phyloP scores from a whole-genome alignment of 2,888 invertebrate genomes.

The Rotaria macrura region DNA sequence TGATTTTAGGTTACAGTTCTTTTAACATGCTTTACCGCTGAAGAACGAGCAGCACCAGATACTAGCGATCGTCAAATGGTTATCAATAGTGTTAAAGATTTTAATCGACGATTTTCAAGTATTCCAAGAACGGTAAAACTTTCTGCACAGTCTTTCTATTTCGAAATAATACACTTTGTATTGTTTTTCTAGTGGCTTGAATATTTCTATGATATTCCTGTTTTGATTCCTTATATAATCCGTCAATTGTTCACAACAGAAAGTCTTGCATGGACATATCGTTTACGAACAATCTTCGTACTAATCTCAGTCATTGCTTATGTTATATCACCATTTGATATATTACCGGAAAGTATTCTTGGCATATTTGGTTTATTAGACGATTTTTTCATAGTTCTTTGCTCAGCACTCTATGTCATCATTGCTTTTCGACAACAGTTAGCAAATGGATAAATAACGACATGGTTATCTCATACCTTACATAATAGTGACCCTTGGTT shows the following conservation, averaged over 20 bases:
- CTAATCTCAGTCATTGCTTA: conserved; percentile 51
- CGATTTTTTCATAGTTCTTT: conserved; percentile 53
- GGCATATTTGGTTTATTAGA: conserved; percentile 57
- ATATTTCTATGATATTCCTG: conserved; percentile 53
- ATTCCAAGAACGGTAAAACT: conserved; percentile 50
- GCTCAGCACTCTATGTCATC: conserved; percentile 51
- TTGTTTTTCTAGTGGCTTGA: conserved; percentile 49
- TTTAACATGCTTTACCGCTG: conserved; percentile 40
- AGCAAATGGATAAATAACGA: not conserved
- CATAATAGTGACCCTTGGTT: not conserved
- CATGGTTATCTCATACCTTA: not conserved
- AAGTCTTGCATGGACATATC: conserved; percentile 52
- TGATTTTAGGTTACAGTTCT: conserved; percentile 41
- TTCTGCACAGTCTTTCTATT: not conserved
- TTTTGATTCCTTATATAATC: conserved; percentile 52
- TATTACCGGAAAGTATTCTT: conserved; percentile 54
- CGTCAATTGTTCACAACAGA: conserved; percentile 52
- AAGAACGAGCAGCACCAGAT: conserved; percentile 43
- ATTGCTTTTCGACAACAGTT: conserved; percentile 47
- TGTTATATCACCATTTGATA: conserved; percentile 53
- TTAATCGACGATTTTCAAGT: conserved; percentile 53
- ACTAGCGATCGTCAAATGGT: conserved; percentile 37
- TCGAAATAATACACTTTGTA: not conserved
- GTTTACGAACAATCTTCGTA: conserved; percentile 52
- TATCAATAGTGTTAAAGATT: conserved; percentile 46